Evolutionary conservation across 2,888 invertebrate genomes (phyloP).

Genomic region (Polymixis lichenea): DNA sequence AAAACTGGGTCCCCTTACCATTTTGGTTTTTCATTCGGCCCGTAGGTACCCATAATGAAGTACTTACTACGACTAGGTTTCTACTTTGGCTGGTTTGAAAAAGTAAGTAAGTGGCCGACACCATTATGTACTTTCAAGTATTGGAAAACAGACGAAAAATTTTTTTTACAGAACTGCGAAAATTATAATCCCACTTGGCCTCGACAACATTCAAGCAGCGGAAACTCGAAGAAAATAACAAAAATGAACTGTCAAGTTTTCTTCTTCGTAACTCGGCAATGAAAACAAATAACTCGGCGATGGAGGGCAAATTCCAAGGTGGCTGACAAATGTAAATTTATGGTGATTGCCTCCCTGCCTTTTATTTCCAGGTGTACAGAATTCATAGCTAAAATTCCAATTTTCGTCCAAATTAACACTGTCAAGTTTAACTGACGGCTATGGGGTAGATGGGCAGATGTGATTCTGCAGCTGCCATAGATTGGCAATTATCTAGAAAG

Average conservation of each 20-base stretch:
- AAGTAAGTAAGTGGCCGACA: neutral
- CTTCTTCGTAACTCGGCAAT: conserved; percentile 29
- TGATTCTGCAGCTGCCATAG: neutral
- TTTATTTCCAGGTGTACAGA: conserved; percentile 54
- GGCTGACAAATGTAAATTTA: conserved; percentile 57
- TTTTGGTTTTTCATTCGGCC: neutral
- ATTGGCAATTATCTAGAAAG: conserved; percentile 18
- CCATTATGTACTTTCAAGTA: neutral
- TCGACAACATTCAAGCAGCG: conserved; percentile 6
- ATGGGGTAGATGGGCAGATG: neutral
- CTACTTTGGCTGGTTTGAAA: neutral
- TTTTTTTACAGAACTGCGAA: conserved; percentile 3
- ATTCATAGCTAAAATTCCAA: conserved; percentile 34
- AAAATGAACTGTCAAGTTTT: conserved; percentile 49
- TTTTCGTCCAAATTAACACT: conserved; percentile 26
- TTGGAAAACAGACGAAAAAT: neutral
- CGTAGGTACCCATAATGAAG: neutral
- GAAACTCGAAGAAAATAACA: conserved; percentile 43
- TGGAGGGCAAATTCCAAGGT: conserved; percentile 38
- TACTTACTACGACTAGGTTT: neutral
- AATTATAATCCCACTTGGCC: conserved; percentile 23
- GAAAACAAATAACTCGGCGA: conserved; percentile 44
- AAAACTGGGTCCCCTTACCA: neutral
- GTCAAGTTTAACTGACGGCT: conserved; percentile 20
- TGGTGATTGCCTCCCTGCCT: conserved; percentile 49